Evolutionary conservation across 2,113 vertebrate genomes (phyloP).

Genomic region (Ochotona curzoniae): DNA sequence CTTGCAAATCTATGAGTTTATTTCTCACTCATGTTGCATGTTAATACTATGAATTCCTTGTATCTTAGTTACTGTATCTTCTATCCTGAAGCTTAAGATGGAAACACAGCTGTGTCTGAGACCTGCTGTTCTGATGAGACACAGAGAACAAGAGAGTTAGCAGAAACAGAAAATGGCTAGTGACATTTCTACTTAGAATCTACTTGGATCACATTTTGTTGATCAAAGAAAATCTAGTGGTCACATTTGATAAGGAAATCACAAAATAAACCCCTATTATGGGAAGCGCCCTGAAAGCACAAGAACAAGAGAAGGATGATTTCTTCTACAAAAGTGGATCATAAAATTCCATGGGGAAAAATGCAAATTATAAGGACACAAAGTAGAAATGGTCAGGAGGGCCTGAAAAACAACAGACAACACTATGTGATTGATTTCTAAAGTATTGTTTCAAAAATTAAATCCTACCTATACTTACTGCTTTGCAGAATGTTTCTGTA

Average conservation of each 20-base stretch:
- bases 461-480: constrained; percentile 47
- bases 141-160: neutral
- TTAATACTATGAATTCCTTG: neutral
- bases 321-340: neutral
- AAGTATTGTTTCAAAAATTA: constrained; percentile 38
- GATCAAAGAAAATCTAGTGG: constrained; percentile 28
- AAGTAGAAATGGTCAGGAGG: neutral
- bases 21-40: neutral
- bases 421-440: neutral
- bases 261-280: neutral
- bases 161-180: neutral
- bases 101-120: neutral
- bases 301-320: neutral
- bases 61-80: neutral
- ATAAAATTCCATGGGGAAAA: neutral
- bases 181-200: neutral
- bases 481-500: constrained; percentile 48
- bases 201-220: neutral
- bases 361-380: neutral
- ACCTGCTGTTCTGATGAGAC: neutral
- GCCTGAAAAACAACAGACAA: neutral
- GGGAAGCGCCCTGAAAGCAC: neutral
- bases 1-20: neutral
- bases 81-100: neutral
- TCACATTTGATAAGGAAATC: neutral